Evolutionary conservation across 37 sponge, comb jelly and placozoan genomes (phyloP).

Genomic region (Sycon ciliatum): DNA sequence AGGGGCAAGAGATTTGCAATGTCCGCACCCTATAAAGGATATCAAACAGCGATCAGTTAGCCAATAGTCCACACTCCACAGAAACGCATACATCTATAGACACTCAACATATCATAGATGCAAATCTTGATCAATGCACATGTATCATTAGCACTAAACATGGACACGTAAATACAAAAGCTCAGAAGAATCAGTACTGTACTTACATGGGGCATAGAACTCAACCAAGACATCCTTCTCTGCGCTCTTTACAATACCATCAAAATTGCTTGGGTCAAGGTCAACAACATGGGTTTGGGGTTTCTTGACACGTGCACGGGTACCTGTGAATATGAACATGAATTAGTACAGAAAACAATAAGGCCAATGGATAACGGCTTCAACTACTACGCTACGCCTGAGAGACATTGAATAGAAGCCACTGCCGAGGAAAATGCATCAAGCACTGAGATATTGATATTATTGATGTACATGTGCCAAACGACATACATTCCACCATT

Average conservation of each 20-base stretch:
- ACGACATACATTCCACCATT: too few species aligned
- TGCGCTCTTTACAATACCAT: slow-evolving; percentile 54
- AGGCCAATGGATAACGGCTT: not conserved
- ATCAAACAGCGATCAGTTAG: not conserved
- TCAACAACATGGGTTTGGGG: slow-evolving; percentile 57
- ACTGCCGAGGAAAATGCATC: too few species aligned
- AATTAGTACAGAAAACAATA: not conserved
- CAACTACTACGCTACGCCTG: too few species aligned
- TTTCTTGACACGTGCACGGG: slow-evolving; percentile 49
- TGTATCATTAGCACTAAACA: not conserved
- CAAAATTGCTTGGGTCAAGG: slow-evolving; percentile 66
- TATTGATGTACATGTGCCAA: too few species aligned
- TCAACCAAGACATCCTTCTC: slow-evolving; percentile 89
- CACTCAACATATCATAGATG: too few species aligned
- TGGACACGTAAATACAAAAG: slow-evolving; percentile 1
- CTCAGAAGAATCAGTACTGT: not conserved
- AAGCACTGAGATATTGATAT: too few species aligned
- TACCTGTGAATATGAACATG: slow-evolving; percentile 20
- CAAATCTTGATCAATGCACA: not conserved
- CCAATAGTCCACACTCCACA: not conserved
- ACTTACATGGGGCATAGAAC: slow-evolving; percentile 96
- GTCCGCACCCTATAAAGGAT: slow-evolving; percentile 79
- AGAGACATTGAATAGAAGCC: too few species aligned
- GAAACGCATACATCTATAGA: too few species aligned
- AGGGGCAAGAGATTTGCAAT: slow-evolving; percentile 86